These are phyloP conservation scores for Oreochromis aureus DNA, from an alignment of 2,113 vertebrate species.

Conservation along the genomic window DNA sequence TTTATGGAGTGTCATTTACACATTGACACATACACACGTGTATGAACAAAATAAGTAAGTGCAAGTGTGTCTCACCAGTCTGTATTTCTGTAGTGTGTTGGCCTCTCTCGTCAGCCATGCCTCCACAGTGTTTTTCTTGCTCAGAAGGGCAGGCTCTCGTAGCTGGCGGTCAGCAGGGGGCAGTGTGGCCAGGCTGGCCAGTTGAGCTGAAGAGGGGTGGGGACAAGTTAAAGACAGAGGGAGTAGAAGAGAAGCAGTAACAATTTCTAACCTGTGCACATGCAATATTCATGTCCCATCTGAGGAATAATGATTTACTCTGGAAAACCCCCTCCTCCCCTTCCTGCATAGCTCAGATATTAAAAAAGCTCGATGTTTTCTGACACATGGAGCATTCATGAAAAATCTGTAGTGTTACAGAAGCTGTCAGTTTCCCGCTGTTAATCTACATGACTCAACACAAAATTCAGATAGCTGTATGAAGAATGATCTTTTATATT, in stretches of 20 bases:
- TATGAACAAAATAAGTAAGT: neutral
- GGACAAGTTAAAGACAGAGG: neutral
- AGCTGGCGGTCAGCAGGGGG: slow-evolving; percentile 89
- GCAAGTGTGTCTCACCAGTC: slow-evolving; percentile 75
- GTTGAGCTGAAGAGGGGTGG: slow-evolving; percentile 77
- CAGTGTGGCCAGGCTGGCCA: slow-evolving; percentile 84
- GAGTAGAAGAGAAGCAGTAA: neutral
- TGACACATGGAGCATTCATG: neutral
- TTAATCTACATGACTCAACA: neutral
- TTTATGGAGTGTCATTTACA: neutral
- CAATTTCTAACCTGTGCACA: neutral
- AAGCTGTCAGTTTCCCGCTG: neutral
- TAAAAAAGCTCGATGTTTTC: neutral
- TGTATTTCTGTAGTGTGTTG: slow-evolving; percentile 95
- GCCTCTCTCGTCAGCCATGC: slow-evolving; percentile 83
- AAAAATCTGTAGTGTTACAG: neutral
- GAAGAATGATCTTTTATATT: neutral
- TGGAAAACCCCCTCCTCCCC: neutral
- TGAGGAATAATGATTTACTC: neutral
- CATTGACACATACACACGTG: neutral
- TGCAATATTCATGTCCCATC: neutral
- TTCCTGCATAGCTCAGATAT: neutral
- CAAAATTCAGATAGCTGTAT: neutral
- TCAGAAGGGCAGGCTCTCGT: slow-evolving; percentile 76
- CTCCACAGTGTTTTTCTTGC: slow-evolving; percentile 79